A percentile compares a stretch with the other conserved stretches of the same genome.
Evolutionary conservation across 2,888 invertebrate species (phyloP).

Genomic region (Diaperis boleti): DNA sequence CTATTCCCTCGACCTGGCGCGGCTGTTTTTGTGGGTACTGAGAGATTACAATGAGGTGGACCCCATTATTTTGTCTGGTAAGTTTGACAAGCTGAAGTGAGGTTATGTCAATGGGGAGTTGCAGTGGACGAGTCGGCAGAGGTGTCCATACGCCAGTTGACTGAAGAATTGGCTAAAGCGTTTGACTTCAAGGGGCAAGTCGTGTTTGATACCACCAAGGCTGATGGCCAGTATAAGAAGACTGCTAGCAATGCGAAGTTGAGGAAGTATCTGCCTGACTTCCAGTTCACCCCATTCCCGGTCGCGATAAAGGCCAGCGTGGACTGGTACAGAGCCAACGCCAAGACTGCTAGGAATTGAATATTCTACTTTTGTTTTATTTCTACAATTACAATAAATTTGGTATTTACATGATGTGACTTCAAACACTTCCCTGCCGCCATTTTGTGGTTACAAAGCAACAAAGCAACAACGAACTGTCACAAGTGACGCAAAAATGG

Average conservation of each 20-base stretch:
- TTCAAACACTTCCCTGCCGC: slow-evolving; percentile 23
- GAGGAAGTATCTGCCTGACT: slow-evolving; percentile 80
- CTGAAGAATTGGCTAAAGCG: slow-evolving; percentile 85
- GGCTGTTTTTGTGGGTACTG: slow-evolving; percentile 91
- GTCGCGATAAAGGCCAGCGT: slow-evolving; percentile 87
- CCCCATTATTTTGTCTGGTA: slow-evolving; percentile 95
- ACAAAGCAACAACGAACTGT: slow-evolving; percentile 38
- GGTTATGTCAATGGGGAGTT: slow-evolving; percentile 45
- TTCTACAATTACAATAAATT: slow-evolving; percentile 40
- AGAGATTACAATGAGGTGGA: slow-evolving; percentile 88
- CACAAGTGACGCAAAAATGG: slow-evolving; percentile 43
- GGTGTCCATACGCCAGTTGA: slow-evolving; percentile 89
- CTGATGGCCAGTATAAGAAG: slow-evolving; percentile 98
- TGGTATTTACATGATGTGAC: slow-evolving; percentile 11
- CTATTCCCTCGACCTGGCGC: slow-evolving; percentile 93
- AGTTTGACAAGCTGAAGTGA: slow-evolving; percentile 32
- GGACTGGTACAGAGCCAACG: slow-evolving; percentile 88
- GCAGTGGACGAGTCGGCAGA: slow-evolving; percentile 94
- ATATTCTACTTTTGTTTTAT: neutral
- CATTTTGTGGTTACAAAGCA: slow-evolving; percentile 10
- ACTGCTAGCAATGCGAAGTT: slow-evolving; percentile 96
- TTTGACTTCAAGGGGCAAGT: slow-evolving; percentile 84
- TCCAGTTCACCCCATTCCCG: slow-evolving; percentile 91
- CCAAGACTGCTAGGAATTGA: slow-evolving; percentile 78
- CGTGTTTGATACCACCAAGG: slow-evolving; percentile 84